These are phyloP conservation scores for Antitype chi DNA, from an alignment of 2,888 invertebrate genomes.

Conservation along the genomic window DNA sequence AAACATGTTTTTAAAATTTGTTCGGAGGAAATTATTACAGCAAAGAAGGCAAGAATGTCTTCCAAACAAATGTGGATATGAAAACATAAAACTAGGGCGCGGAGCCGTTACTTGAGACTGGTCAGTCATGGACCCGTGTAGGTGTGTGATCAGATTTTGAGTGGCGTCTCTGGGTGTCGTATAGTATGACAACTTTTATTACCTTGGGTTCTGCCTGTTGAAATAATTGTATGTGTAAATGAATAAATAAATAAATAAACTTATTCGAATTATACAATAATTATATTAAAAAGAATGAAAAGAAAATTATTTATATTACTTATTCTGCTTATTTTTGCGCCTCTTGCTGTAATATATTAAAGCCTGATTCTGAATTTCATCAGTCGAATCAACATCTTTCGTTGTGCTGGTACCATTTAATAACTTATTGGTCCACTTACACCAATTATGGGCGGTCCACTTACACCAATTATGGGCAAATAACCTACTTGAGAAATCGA, in stretches of 20 bases:
- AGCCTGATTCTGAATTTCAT: constrained; percentile 2
- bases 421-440: constrained; percentile 5
- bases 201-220: too few relatives aligned
- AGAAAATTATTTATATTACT: background rate
- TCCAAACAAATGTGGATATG: background rate
- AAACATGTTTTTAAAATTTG: too few relatives aligned
- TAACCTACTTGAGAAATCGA: constrained; percentile 6
- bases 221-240: too few relatives aligned
- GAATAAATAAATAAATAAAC: too few relatives aligned
- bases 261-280: background rate
- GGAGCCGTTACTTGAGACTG: too few relatives aligned
- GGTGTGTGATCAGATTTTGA: too few relatives aligned
- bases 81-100: background rate
- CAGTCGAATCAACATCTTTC: background rate
- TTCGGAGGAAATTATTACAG: too few relatives aligned
- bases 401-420: background rate
- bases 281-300: background rate
- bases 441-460: constrained; percentile 10
- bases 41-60: too few relatives aligned
- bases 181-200: too few relatives aligned
- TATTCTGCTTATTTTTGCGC: background rate
- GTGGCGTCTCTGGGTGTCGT: too few relatives aligned
- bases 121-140: too few relatives aligned
- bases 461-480: constrained; percentile 6
- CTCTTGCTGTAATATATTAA: constrained; percentile 3